Percentiles rank a stretch among this genome's conserved stretches.
These are phyloP conservation scores for Leptosomus discolor DNA, from an alignment of 2,113 vertebrate genomes.

Conservation along the genomic window DNA sequence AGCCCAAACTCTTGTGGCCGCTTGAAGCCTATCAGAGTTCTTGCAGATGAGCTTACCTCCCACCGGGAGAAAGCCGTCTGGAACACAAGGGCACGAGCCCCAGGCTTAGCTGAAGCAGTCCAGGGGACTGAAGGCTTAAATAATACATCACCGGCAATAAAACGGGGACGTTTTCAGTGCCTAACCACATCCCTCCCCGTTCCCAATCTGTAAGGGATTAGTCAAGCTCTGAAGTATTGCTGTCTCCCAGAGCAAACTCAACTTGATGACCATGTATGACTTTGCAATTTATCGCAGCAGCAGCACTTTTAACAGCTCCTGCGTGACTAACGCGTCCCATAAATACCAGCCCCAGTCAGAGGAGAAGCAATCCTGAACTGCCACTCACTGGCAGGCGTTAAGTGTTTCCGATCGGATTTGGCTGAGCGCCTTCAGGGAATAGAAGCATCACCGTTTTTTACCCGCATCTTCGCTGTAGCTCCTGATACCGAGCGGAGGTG, in stretches of 20 bases:
- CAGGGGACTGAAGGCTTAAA: background rate
- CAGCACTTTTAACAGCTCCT: background rate
- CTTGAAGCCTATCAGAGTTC: background rate
- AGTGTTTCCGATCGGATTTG: background rate
- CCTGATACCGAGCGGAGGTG: accelerated
- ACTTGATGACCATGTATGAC: background rate
- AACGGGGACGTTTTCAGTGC: background rate
- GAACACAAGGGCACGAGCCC: background rate
- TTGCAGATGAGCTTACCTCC: background rate
- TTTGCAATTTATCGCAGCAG: background rate
- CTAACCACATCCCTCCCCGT: background rate
- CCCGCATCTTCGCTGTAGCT: background rate
- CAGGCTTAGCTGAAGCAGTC: background rate
- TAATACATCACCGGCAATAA: background rate
- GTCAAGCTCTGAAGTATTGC: background rate
- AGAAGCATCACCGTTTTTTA: background rate
- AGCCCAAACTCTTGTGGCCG: background rate
- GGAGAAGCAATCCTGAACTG: background rate
- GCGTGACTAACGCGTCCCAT: background rate
- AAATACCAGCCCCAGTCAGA: background rate
- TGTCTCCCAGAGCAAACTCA: background rate
- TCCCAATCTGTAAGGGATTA: slow-evolving; percentile 29
- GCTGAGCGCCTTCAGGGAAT: background rate
- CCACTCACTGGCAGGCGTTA: background rate
- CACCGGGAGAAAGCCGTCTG: background rate